Conservation (phyloP, 2,888 invertebrate genomes). For the Nephrocerus scutellatus region DNA sequence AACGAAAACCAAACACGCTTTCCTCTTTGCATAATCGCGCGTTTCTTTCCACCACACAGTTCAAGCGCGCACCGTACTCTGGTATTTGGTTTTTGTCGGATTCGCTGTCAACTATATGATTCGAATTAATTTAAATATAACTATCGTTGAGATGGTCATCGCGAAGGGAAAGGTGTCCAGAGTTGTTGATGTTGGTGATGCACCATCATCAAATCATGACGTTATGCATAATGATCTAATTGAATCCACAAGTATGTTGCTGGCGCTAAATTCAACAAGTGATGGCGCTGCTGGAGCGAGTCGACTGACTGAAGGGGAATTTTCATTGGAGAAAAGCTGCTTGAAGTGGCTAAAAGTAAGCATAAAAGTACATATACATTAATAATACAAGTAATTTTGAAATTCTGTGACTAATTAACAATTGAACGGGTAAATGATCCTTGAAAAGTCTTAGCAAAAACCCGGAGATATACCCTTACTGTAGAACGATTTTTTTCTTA, state of each 20-base stretch:
- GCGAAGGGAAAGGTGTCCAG: constrained; percentile 11
- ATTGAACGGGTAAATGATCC: too few species aligned
- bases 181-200: constrained; percentile 31
- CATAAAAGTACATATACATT: constrained; percentile 3
- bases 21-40: neutral
- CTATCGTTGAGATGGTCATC: constrained; percentile 59
- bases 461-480: too few species aligned
- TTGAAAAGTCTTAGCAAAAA: too few species aligned
- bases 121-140: constrained; percentile 60
- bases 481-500: too few species aligned
- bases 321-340: constrained; percentile 31
- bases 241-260: too few species aligned
- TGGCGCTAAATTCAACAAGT: too few species aligned
- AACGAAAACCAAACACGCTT: neutral
- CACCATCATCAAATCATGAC: too few species aligned
- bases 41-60: constrained; percentile 25
- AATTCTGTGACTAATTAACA: too few species aligned
- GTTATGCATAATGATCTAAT: too few species aligned
- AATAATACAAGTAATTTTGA: neutral
- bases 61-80: constrained; percentile 50
- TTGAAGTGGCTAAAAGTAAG: constrained; percentile 34
- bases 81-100: constrained; percentile 59
- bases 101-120: constrained; percentile 65
- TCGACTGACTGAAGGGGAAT: too few species aligned
- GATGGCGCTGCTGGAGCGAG: too few species aligned